A percentile compares a stretch with the other conserved stretches of the same genome.
phyloP scores from a whole-genome alignment of 1,140 invertebrate species.

The Panulirus ornatus region DNA sequence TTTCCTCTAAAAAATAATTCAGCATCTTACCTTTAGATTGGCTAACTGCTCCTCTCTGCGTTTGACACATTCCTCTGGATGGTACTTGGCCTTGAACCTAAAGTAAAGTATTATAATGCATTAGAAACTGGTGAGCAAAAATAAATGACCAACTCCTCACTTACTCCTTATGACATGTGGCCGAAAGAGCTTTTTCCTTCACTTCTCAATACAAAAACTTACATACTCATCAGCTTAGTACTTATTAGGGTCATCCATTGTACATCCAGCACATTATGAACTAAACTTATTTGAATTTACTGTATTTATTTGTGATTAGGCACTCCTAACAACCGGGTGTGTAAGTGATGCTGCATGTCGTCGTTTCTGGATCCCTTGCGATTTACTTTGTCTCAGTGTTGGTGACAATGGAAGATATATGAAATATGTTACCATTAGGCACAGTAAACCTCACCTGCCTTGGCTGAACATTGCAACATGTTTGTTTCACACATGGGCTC shows the following conservation, averaged over 20 bases:
- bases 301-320: not conserved
- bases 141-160: not conserved
- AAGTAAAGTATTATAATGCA: slow-evolving; percentile 75
- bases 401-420: slow-evolving; percentile 21
- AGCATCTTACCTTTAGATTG: slow-evolving; percentile 85
- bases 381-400: not conserved
- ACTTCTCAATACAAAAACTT: slow-evolving; percentile 1
- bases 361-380: slow-evolving; percentile 33
- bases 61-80: slow-evolving; percentile 96
- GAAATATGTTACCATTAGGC: slow-evolving; percentile 44
- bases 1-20: no score
- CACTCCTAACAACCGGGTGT: slow-evolving; percentile 19
- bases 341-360: slow-evolving; percentile 30
- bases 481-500: slow-evolving; percentile 45
- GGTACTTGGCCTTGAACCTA: slow-evolving; percentile 99
- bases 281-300: slow-evolving; percentile 10
- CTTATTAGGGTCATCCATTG: slow-evolving; percentile 23
- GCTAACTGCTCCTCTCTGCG: slow-evolving; percentile 91
- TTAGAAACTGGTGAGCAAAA: slow-evolving; percentile 23
- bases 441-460: slow-evolving; percentile 59
- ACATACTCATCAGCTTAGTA: slow-evolving; percentile 10
- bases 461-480: slow-evolving; percentile 8
- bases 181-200: slow-evolving; percentile 10
- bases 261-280: slow-evolving; percentile 1
- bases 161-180: slow-evolving; percentile 11